These are phyloP conservation scores for Diachasma alloeum DNA, from an alignment of 1,140 invertebrate species.

Conservation along the genomic window DNA sequence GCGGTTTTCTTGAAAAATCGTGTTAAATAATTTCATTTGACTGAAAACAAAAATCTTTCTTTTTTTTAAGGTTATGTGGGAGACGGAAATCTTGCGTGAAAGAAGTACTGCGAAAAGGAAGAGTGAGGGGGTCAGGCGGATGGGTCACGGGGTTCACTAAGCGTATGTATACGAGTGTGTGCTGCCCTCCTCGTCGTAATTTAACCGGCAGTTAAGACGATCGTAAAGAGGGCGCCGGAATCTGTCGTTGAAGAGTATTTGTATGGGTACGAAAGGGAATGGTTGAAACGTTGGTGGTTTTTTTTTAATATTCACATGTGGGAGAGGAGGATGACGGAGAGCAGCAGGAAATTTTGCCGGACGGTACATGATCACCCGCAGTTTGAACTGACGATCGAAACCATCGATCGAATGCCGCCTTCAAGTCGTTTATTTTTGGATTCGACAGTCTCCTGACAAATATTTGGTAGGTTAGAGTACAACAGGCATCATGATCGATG, in stretches of 20 bases:
- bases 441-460: not conserved
- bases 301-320: not conserved
- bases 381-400: slow-evolving; percentile 20
- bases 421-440: slow-evolving; percentile 5
- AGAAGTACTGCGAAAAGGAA: not conserved
- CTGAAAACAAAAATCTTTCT: not conserved
- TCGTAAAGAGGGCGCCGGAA: slow-evolving; percentile 34
- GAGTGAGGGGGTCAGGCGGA: slow-evolving; percentile 3
- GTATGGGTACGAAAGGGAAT: not conserved
- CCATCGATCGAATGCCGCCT: slow-evolving; percentile 18
- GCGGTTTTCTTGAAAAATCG: not conserved
- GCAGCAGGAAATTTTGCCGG: slow-evolving; percentile 18
- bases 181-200: slow-evolving; percentile 29
- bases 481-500: not conserved
- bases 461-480: not conserved
- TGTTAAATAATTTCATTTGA: too few species aligned
- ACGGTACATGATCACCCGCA: slow-evolving; percentile 30
- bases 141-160: slow-evolving; percentile 22
- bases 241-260: slow-evolving; percentile 24
- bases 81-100: not conserved
- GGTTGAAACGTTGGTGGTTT: not conserved
- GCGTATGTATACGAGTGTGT: not conserved
- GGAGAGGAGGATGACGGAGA: not conserved
- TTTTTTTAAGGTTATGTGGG: not conserved
- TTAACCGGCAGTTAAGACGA: slow-evolving; percentile 37